phyloP scores from a whole-genome alignment of 2,797 vertebrate species.

The Coracias cyanogaster region DNA sequence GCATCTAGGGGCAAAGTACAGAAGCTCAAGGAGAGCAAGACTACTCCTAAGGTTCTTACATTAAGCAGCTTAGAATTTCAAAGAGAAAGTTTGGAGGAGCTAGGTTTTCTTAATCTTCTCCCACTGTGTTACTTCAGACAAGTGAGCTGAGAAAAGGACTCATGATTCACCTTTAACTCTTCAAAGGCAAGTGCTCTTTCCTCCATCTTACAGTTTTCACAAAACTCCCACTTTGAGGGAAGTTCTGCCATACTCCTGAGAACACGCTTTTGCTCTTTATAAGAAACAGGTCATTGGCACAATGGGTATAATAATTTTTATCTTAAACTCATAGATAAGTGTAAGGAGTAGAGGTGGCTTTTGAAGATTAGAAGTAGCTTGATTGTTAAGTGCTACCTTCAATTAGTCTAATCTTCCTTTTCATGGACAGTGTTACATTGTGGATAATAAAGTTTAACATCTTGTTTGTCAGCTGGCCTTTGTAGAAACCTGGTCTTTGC shows the following conservation, averaged over 20 bases:
- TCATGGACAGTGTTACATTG: not conserved
- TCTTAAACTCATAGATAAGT: not conserved
- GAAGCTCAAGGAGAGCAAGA: slow-evolving; percentile 35
- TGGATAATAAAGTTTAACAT: not conserved
- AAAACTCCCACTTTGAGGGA: not conserved
- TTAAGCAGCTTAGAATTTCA: slow-evolving; percentile 66
- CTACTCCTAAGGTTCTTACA: slow-evolving; percentile 30
- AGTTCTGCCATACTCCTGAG: not conserved
- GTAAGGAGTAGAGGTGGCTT: not conserved
- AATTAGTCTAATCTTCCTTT: not conserved
- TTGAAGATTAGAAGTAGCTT: not conserved
- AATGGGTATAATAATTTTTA: not conserved
- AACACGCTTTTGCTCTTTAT: not conserved
- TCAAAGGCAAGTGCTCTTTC: not conserved
- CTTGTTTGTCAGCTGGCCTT: not conserved
- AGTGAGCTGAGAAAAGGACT: not conserved
- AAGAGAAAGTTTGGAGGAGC: slow-evolving; percentile 32
- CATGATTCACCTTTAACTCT: not conserved
- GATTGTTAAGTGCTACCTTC: not conserved
- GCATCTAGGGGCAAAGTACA: not conserved
- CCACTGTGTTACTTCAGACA: not conserved
- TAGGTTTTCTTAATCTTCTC: slow-evolving; percentile 31
- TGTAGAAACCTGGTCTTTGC: not conserved
- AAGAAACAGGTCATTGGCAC: not conserved
- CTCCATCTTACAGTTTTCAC: not conserved